These are phyloP conservation scores for Rhinoraja longicauda DNA, from an alignment of 2,797 vertebrate species.

Conservation along the genomic window DNA sequence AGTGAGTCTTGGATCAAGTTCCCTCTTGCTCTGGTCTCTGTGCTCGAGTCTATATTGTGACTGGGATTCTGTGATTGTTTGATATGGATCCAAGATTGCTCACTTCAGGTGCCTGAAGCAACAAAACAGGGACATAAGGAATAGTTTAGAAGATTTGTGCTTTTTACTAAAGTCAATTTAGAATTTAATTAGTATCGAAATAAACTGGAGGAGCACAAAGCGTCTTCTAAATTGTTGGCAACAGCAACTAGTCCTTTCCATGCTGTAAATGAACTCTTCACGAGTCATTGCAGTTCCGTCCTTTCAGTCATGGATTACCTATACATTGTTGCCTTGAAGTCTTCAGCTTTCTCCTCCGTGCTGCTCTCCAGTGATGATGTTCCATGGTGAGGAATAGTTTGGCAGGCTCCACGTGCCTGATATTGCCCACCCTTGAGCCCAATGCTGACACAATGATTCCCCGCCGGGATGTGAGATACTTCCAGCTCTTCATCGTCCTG, in stretches of 20 bases:
- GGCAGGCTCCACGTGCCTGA: no score
- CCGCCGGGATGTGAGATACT: not conserved
- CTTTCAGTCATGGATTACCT: not conserved
- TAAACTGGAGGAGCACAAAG: not conserved
- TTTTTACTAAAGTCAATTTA: slow-evolving; percentile 24
- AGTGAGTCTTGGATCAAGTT: slow-evolving; percentile 26
- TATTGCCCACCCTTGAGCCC: not conserved
- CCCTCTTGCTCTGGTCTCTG: slow-evolving; percentile 23
- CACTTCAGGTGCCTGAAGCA: slow-evolving; percentile 24
- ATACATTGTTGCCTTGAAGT: not conserved
- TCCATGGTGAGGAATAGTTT: not conserved
- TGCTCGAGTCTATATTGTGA: slow-evolving; percentile 21
- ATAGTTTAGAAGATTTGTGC: not conserved
- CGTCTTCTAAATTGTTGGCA: not conserved
- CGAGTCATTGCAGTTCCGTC: not conserved
- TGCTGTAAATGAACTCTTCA: not conserved
- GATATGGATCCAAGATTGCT: slow-evolving; percentile 27
- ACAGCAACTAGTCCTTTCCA: not conserved
- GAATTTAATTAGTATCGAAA: slow-evolving; percentile 7
- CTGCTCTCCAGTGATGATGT: not conserved
- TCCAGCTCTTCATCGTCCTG: no score
- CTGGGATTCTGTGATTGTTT: slow-evolving; percentile 34
- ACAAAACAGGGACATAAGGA: slow-evolving; percentile 15
- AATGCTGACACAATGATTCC: not conserved
- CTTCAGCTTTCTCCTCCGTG: not conserved